Conservation (phyloP, 2,888 invertebrate species). For the Acleris laterana region DNA sequence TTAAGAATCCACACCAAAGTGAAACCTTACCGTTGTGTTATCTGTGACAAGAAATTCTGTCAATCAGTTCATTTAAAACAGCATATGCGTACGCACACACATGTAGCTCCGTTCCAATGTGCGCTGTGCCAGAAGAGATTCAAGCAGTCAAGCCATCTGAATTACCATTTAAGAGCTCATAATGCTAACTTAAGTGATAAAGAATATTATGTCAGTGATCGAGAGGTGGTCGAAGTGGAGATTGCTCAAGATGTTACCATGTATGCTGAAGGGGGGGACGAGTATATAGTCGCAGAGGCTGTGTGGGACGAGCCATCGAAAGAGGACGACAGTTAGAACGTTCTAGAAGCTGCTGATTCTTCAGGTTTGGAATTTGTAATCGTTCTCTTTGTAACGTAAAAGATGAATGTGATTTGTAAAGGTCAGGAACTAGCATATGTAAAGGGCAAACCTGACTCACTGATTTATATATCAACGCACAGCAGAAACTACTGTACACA, state of each 20-base stretch:
- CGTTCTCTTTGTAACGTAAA: too few relatives aligned
- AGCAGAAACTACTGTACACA: too few relatives aligned
- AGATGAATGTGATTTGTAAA: too few relatives aligned
- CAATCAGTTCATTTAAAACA: constrained; percentile 73
- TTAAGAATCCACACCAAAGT: constrained; percentile 71
- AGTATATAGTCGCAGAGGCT: constrained; percentile 18
- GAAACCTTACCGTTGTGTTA: constrained; percentile 72
- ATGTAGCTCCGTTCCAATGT: constrained; percentile 74
- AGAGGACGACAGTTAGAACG: background rate
- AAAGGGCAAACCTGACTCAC: too few relatives aligned
- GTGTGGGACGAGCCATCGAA: background rate
- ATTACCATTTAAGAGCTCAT: constrained; percentile 73
- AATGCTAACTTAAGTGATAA: constrained; percentile 59
- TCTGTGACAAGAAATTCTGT: constrained; percentile 72
- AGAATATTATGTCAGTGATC: constrained; percentile 45
- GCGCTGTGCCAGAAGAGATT: constrained; percentile 68
- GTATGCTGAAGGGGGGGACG: constrained; percentile 11
- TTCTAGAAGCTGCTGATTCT: background rate
- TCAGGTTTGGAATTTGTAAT: too few relatives aligned
- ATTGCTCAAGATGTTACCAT: constrained; percentile 11
- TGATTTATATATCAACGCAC: too few relatives aligned
- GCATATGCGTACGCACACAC: constrained; percentile 77
- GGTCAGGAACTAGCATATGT: too few relatives aligned
- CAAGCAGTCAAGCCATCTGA: constrained; percentile 74
- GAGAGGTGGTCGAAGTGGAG: constrained; percentile 35